Percentiles rank a stretch among this genome's conserved stretches.
Conservation (phyloP, 2,888 invertebrate genomes). For the Timandra comae region DNA sequence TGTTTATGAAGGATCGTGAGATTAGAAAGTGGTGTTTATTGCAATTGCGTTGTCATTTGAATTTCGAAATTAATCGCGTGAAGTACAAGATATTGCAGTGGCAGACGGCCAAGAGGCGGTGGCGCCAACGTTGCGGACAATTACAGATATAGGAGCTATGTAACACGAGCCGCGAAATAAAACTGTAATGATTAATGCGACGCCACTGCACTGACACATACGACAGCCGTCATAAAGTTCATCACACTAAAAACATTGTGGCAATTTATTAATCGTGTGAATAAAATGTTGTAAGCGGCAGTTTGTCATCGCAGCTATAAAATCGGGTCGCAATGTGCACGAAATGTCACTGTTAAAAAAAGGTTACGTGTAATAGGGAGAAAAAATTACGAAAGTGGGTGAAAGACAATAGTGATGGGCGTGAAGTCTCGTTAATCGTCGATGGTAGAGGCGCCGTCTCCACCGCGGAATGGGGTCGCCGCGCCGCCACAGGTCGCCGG, state of each 20-base stretch:
- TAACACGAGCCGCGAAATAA: slow-evolving; percentile 57
- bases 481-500: slow-evolving; percentile 38
- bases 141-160: slow-evolving; percentile 54
- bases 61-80: slow-evolving; percentile 51
- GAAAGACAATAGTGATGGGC: slow-evolving; percentile 62
- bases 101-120: slow-evolving; percentile 60
- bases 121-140: slow-evolving; percentile 60
- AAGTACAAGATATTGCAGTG: slow-evolving; percentile 47
- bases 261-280: slow-evolving; percentile 11
- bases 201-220: slow-evolving; percentile 37
- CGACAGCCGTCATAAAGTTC: slow-evolving; percentile 32
- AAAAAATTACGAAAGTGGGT: slow-evolving; percentile 32
- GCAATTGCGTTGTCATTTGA: slow-evolving; percentile 36
- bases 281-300: slow-evolving; percentile 12
- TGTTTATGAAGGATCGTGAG: slow-evolving; percentile 32
- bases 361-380: slow-evolving; percentile 17
- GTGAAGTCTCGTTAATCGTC: slow-evolving; percentile 44
- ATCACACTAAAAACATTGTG: slow-evolving; percentile 15
- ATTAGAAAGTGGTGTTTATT: slow-evolving; percentile 35
- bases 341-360: slow-evolving; percentile 5
- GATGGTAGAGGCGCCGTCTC: slow-evolving; percentile 50
- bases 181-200: slow-evolving; percentile 53
- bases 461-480: slow-evolving; percentile 46
- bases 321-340: slow-evolving; percentile 23
- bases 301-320: slow-evolving; percentile 26